Percentiles rank a stretch among this genome's conserved stretches.
Evolutionary conservation across 2,797 vertebrate species (phyloP).

Genomic region (Lophotriccus pileatus): DNA sequence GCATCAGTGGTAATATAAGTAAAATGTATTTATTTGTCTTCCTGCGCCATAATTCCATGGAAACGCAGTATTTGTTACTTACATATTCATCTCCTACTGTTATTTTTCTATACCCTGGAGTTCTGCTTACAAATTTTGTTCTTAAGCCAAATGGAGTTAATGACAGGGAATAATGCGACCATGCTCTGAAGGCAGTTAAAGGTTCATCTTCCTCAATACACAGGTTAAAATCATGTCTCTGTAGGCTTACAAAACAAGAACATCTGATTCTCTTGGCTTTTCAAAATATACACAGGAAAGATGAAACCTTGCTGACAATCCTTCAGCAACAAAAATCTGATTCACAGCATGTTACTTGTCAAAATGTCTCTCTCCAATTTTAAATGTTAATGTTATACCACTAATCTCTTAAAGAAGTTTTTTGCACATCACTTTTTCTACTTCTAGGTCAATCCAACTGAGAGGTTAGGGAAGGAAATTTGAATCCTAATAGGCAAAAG

Average conservation of each 20-base stretch:
- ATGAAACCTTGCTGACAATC: conserved; percentile 50
- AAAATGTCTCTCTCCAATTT: conserved; percentile 55
- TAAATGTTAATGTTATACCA: conserved; percentile 48
- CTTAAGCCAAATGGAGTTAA: neutral
- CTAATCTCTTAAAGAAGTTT: neutral
- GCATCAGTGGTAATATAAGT: neutral
- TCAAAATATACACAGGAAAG: conserved; percentile 25
- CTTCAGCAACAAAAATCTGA: conserved; percentile 51
- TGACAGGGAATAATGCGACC: neutral
- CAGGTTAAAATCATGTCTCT: conserved; percentile 8
- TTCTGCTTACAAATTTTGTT: conserved; percentile 11
- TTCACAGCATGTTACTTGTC: conserved; percentile 58
- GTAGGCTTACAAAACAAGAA: neutral
- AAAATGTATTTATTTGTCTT: conserved; percentile 30
- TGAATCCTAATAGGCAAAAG: neutral
- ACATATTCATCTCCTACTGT: conserved; percentile 58
- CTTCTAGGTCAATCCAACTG: neutral
- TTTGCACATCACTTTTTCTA: neutral
- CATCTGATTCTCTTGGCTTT: conserved; percentile 45
- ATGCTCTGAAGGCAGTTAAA: neutral
- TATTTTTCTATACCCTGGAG: conserved; percentile 23
- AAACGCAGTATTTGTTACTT: conserved; percentile 10
- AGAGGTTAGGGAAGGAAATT: neutral
- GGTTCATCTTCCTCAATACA: neutral
- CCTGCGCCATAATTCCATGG: neutral